Percentiles rank a stretch among this genome's conserved stretches.
Conservation (phyloP, 2,888 invertebrate species). For the Sarcophaga caerulescens region DNA sequence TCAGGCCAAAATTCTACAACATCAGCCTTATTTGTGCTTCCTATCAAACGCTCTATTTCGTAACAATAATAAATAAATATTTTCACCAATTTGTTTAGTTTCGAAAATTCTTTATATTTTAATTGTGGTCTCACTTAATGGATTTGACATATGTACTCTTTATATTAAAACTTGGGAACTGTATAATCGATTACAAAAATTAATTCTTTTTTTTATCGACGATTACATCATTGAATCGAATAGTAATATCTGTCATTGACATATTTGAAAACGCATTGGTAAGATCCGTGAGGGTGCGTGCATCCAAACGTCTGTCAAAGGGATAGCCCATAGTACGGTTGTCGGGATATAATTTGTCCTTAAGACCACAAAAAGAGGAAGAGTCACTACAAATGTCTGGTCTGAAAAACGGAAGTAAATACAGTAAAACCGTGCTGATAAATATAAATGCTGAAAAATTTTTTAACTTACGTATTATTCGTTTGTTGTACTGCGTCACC, state of each 20-base stretch:
- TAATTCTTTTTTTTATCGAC: slow-evolving; percentile 46
- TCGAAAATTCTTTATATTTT: no score
- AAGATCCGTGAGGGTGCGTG: slow-evolving; percentile 84
- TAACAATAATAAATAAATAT: no score
- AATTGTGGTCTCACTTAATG: no score
- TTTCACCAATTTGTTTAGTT: no score
- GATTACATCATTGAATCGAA: slow-evolving; percentile 81
- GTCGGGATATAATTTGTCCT: slow-evolving; percentile 87
- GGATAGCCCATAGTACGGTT: slow-evolving; percentile 85
- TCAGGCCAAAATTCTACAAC: no score
- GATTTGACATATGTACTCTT: no score
- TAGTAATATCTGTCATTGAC: slow-evolving; percentile 84
- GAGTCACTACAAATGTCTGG: slow-evolving; percentile 83
- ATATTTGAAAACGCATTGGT: slow-evolving; percentile 86
- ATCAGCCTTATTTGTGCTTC: no score
- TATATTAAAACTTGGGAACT: no score
- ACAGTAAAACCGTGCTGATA: not conserved
- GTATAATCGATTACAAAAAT: not conserved
- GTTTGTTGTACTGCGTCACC: slow-evolving; percentile 82
- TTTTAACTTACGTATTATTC: slow-evolving; percentile 57
- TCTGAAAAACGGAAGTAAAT: slow-evolving; percentile 20
- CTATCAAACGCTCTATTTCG: no score
- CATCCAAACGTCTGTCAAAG: slow-evolving; percentile 81
- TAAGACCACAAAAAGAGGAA: slow-evolving; percentile 86
- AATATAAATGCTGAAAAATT: not conserved